phyloP scores from a whole-genome alignment of 2,113 vertebrate species.

The Leptocoma aspasia region DNA sequence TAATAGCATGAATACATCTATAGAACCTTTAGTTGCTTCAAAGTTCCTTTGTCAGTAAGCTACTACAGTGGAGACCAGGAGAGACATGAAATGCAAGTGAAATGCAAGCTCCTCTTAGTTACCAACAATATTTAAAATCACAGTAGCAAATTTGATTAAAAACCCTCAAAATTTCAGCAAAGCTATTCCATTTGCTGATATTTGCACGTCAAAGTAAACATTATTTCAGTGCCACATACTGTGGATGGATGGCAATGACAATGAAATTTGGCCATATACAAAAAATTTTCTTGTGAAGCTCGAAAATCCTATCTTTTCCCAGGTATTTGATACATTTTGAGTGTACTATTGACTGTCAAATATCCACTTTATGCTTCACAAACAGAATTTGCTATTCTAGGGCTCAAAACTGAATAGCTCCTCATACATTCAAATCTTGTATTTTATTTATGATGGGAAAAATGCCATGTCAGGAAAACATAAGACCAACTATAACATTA shows the following conservation, averaged over 20 bases:
- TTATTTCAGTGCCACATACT: neutral
- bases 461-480: neutral
- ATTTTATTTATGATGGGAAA: neutral
- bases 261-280: neutral
- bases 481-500: neutral
- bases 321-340: neutral
- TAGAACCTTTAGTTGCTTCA: neutral
- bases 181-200: neutral
- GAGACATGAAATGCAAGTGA: neutral
- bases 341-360: neutral
- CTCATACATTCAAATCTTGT: neutral
- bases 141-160: neutral
- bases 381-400: neutral
- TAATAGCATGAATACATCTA: neutral
- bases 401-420: neutral
- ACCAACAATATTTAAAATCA: neutral
- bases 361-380: neutral
- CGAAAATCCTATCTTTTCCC: neutral
- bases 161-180: neutral
- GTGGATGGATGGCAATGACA: neutral
- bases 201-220: neutral
- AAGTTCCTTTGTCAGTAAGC: neutral
- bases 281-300: neutral
- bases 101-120: neutral
- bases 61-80: neutral